These are phyloP conservation scores for Apis cerana DNA, from an alignment of 1,140 invertebrate genomes.

Conservation along the genomic window DNA sequence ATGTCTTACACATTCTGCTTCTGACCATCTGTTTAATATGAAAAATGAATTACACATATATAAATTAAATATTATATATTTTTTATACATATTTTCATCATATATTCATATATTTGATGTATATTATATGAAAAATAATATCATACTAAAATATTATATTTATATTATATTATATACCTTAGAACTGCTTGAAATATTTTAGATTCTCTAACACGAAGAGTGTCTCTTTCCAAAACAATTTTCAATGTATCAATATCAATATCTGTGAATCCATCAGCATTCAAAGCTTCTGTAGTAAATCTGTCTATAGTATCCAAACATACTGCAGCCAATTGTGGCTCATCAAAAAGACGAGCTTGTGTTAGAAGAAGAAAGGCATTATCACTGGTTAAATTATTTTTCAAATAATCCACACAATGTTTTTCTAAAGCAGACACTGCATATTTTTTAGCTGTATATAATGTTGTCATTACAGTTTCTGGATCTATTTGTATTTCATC, in stretches of 20 bases:
- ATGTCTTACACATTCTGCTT: conserved; percentile 88
- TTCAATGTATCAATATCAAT: conserved; percentile 92
- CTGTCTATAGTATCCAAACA: conserved; percentile 94
- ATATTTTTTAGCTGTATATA: conserved; percentile 95
- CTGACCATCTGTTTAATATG: conserved; percentile 85
- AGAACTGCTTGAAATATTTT: conserved; percentile 89
- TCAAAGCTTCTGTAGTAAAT: conserved; percentile 90
- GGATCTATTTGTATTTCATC: conserved; percentile 93
- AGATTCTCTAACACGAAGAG: conserved; percentile 90
- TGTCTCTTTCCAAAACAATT: conserved; percentile 91
- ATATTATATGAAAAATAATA: neutral
- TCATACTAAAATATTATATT: neutral
- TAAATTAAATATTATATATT: neutral
- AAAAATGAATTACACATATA: conserved; percentile 10
- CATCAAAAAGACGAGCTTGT: conserved; percentile 91
- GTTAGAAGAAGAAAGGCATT: conserved; percentile 94
- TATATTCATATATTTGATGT: neutral
- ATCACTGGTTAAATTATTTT: conserved; percentile 89
- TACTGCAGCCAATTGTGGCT: conserved; percentile 88
- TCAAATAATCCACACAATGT: conserved; percentile 92
- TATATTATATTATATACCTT: conserved; percentile 78
- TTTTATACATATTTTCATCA: neutral
- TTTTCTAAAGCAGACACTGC: conserved; percentile 91
- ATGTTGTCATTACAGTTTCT: conserved; percentile 93
- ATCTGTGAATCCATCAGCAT: conserved; percentile 93